These are phyloP conservation scores for Malthinus flaveolus DNA, from an alignment of 2,888 invertebrate genomes.

Conservation along the genomic window DNA sequence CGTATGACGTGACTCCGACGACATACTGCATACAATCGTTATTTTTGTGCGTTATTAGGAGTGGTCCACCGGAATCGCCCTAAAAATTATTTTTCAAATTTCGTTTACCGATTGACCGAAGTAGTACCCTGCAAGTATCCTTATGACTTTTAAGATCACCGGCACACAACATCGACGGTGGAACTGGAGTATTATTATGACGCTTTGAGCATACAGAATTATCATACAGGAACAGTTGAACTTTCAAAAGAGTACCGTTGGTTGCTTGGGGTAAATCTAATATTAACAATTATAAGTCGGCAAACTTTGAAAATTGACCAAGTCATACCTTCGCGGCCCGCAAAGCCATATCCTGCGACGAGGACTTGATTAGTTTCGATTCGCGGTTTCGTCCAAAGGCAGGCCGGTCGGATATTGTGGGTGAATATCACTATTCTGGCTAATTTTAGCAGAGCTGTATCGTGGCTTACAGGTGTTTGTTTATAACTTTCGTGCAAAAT, in stretches of 20 bases:
- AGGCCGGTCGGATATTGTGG: constrained; percentile 36
- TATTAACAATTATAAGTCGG: not conserved
- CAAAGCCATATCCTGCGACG: constrained; percentile 31
- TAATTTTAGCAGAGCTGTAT: constrained; percentile 67
- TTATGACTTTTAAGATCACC: constrained; percentile 50
- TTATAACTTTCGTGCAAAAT: constrained; percentile 61
- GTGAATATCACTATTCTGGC: constrained; percentile 53
- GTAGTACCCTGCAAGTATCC: constrained; percentile 52
- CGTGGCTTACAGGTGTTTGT: constrained; percentile 62
- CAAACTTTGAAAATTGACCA: too few relatives aligned
- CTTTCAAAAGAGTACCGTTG: not conserved
- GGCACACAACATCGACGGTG: constrained; percentile 56
- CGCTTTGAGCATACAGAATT: not conserved
- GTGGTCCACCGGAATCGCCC: constrained; percentile 78
- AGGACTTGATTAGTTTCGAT: not conserved
- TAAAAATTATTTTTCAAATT: constrained; percentile 47
- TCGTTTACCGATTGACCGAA: constrained; percentile 8
- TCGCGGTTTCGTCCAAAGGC: not conserved
- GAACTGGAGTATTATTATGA: constrained; percentile 26
- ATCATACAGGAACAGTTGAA: not conserved
- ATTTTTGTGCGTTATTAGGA: constrained; percentile 59
- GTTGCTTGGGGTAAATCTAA: not conserved
- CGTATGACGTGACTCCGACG: constrained; percentile 64
- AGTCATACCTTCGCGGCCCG: not conserved
- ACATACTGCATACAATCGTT: constrained; percentile 63